A percentile compares a stretch with the other conserved stretches of the same genome.
phyloP scores from a whole-genome alignment of 2,797 vertebrate species.

The Gymnothorax reevesii region DNA sequence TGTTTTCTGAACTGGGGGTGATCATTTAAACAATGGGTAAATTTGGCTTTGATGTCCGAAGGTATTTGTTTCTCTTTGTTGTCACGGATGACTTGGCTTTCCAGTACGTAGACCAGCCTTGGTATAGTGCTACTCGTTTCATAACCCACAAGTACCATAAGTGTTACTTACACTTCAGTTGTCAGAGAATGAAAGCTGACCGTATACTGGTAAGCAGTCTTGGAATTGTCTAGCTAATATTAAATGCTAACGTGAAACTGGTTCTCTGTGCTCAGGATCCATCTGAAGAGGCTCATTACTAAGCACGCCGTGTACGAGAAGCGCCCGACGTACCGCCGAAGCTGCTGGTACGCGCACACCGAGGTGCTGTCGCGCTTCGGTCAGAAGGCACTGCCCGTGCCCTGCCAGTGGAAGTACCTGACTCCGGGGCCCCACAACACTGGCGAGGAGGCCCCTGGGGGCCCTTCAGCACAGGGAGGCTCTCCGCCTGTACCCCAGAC shows the following conservation, averaged over 20 bases:
- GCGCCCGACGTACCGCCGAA: constrained; percentile 77
- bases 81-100: too few species aligned
- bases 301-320: constrained; percentile 92
- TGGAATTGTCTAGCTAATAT: neutral
- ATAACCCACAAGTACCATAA: too few species aligned
- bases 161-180: too few species aligned
- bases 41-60: too few species aligned
- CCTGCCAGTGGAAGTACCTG: constrained; percentile 92
- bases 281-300: constrained; percentile 85
- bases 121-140: too few species aligned
- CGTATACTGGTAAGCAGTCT: too few species aligned
- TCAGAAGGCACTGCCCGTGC: constrained; percentile 84
- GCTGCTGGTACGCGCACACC: constrained; percentile 91
- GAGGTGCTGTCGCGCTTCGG: constrained; percentile 81
- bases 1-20: too few species aligned
- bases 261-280: constrained; percentile 61
- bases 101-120: too few species aligned
- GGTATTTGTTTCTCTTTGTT: too few species aligned
- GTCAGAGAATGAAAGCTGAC: too few species aligned
- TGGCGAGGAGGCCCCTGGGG: constrained; percentile 67
- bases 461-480: constrained; percentile 62
- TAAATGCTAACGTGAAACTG: neutral
- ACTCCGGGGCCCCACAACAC: constrained; percentile 70
- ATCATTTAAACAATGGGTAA: too few species aligned
- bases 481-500: constrained; percentile 70